Evolutionary conservation across 2,888 invertebrate genomes (phyloP).

Genomic region (Galeruca laticollis): DNA sequence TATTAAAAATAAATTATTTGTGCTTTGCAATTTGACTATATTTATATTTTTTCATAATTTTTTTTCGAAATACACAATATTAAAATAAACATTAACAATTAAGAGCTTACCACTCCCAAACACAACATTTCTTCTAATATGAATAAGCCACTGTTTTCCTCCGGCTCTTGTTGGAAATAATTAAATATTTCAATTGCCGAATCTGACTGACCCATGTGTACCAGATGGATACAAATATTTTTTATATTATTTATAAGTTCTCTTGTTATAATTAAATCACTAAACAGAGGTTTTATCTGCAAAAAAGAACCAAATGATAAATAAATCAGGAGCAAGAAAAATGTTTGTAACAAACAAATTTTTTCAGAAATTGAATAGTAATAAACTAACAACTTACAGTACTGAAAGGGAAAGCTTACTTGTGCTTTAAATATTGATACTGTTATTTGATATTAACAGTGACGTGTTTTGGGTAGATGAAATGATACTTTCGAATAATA

Average conservation of each 20-base stretch:
- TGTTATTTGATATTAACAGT: no score
- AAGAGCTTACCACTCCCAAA: slow-evolving; percentile 66
- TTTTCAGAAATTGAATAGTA: no score
- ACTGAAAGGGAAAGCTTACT: no score
- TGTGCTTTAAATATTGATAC: no score
- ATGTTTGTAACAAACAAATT: not conserved
- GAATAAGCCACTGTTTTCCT: slow-evolving; percentile 70
- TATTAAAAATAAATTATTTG: no score
- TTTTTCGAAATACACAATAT: no score
- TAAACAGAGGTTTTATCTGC: slow-evolving; percentile 46
- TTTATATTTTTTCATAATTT: no score
- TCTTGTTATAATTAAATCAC: slow-evolving; percentile 41
- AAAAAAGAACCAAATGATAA: slow-evolving; percentile 35
- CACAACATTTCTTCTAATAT: slow-evolving; percentile 73
- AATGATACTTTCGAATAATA: no score
- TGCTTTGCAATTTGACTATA: no score
- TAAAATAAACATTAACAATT: not conserved
- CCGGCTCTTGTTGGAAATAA: slow-evolving; percentile 66
- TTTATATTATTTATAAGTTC: slow-evolving; percentile 49
- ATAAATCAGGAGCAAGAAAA: no score
- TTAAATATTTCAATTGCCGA: slow-evolving; percentile 70
- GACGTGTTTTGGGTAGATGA: no score
- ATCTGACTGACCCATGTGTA: slow-evolving; percentile 68
- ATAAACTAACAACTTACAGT: no score
- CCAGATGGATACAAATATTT: slow-evolving; percentile 68